Conservation (phyloP, 2,888 invertebrate genomes). For the Xestia rhomboidea region DNA sequence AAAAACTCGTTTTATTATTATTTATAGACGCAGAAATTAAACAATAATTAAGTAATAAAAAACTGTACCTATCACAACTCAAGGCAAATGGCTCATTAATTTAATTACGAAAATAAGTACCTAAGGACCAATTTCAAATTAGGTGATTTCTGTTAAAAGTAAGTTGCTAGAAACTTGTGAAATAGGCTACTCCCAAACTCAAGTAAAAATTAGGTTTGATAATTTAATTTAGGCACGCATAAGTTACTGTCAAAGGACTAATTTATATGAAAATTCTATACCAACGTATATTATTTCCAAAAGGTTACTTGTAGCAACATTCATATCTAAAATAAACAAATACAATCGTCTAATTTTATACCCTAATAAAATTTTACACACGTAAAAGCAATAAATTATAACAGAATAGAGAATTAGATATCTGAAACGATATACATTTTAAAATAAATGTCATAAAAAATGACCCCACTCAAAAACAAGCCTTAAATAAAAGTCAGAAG, state of each 20-base stretch:
- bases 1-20: not conserved
- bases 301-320: not conserved
- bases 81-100: constrained; percentile 1
- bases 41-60: not conserved
- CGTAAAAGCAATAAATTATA: constrained; percentile 10
- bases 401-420: not conserved
- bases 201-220: not conserved
- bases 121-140: constrained; percentile 9
- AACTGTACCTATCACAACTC: not conserved
- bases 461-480: not conserved
- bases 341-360: not conserved
- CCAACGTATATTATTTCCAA: not conserved
- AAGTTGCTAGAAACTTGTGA: not conserved
- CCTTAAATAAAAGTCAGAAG: not conserved
- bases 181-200: not conserved
- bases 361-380: constrained; percentile 3
- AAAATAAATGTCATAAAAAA: not conserved
- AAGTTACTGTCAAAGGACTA: constrained; percentile 8
- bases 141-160: not conserved
- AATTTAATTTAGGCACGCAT: constrained; percentile 11
- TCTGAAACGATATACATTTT: not conserved
- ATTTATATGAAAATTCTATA: constrained; percentile 5
- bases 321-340: constrained; percentile 6
- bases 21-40: not conserved
- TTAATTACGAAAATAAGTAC: constrained; percentile 1